Base-by-base conservation (phyloP, 2,888 invertebrate genomes). In the Myopa tessellatipennis region DNA sequence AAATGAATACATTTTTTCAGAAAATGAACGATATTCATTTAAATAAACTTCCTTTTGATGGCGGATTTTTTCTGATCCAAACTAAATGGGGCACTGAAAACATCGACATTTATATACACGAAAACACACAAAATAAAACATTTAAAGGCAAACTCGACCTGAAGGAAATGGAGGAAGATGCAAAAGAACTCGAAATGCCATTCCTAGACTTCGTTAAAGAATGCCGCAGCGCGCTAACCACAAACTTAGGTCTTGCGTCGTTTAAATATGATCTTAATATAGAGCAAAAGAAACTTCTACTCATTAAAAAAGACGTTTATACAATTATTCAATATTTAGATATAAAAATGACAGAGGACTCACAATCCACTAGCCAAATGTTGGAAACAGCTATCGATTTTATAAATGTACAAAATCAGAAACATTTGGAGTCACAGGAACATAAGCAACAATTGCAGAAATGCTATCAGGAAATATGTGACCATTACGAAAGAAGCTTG, bases 201-300 rank as follows among this genome's bases (percentile, higher is more conserved):
- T 85, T 80, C 26, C 78, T 83, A 0, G 78, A 80, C 0, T 85
- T 88, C 58, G 80, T 78, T n/a, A 75, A 71, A 0, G 87, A 88
- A 55, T 85, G 83, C 50, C 84, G 84, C 60, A 71, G 55, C 0
- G 86, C 86, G 0, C 67, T 87, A 1, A 83, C 83, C 7, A 83
- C 82, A 0, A 80, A 85, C 52, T 82, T 83, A 71, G 87, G 85
- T 0, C 6, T 81, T 1, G 61, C 76, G 0, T 79, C 82, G 4
- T 87, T 85, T 12, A 83, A 84, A 63, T 88, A 87, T 69, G 80
- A 82, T 3, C 36, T 87, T 0, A 81, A 84, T 18, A 79, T 79
- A 3, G 77, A 83, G 8, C 65, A 80, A 12, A 34, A 70, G 0
- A 77, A 77, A 16, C 87, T 88, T 26, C 18, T 83, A 77, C 16